These are phyloP conservation scores for Pipistrellus pygmaeus DNA, from an alignment of 2,797 vertebrate species.

Conservation along the genomic window DNA sequence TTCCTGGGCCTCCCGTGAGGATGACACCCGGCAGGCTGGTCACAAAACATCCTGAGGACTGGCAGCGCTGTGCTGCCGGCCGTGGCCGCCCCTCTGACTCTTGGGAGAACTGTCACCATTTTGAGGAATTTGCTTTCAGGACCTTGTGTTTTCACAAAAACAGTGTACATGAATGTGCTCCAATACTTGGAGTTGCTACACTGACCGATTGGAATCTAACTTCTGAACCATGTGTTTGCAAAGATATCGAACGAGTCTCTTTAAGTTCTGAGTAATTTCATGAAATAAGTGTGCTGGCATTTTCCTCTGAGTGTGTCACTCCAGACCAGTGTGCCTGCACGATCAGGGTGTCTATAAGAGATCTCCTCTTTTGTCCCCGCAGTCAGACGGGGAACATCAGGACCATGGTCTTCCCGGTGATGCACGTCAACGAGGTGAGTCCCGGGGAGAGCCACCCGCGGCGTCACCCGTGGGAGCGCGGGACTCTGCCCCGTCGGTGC, in stretches of 20 bases:
- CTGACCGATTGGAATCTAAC: slow-evolving; percentile 16
- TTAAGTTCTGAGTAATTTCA: not conserved
- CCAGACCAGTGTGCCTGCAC: not conserved
- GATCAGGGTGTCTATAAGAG: not conserved
- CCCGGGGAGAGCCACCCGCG: not conserved
- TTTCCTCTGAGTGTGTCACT: not conserved
- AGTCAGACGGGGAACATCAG: slow-evolving; percentile 92
- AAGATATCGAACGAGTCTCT: slow-evolving; percentile 29
- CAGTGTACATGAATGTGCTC: not conserved
- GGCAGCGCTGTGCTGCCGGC: not conserved
- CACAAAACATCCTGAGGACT: not conserved
- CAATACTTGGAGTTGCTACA: not conserved
- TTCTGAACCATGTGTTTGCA: slow-evolving; percentile 28
- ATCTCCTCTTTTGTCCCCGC: slow-evolving; percentile 25
- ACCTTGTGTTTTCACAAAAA: slow-evolving; percentile 21
- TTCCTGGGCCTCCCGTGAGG: not conserved
- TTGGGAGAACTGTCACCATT: not conserved
- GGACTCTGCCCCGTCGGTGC: not conserved
- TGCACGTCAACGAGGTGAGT: slow-evolving; percentile 96
- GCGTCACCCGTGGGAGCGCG: not conserved
- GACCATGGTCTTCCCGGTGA: slow-evolving; percentile 93
- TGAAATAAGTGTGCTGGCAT: not conserved
- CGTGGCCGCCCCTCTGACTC: not conserved
- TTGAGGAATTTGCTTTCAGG: not conserved
- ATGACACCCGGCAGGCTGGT: not conserved